Evolutionary conservation across 1,140 invertebrate genomes (phyloP).

Genomic region (Nasonia longicornis): DNA sequence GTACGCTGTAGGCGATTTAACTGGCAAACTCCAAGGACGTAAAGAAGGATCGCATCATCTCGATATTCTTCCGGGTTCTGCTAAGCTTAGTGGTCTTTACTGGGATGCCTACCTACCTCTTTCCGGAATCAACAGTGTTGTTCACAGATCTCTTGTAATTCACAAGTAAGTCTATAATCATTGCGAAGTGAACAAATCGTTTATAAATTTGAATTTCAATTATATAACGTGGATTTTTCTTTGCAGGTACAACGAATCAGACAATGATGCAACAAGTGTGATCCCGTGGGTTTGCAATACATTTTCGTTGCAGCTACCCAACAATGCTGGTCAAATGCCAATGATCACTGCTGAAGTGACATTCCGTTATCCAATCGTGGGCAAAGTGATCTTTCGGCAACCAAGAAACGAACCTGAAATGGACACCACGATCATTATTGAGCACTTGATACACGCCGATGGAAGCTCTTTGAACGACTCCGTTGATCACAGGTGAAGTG

Average conservation of each 20-base stretch:
- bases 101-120: conserved; percentile 90
- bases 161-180: conserved; percentile 73
- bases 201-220: neutral
- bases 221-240: neutral
- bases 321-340: conserved; percentile 77
- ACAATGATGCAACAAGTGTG: conserved; percentile 62
- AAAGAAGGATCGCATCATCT: conserved; percentile 78
- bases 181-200: neutral
- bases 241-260: conserved; percentile 65
- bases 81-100: conserved; percentile 78
- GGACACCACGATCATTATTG: conserved; percentile 84
- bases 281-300: conserved; percentile 79
- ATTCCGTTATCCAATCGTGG: conserved; percentile 89
- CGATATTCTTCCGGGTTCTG: conserved; percentile 76
- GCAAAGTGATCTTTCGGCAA: conserved; percentile 88
- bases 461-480: conserved; percentile 85
- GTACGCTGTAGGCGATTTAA: conserved; percentile 89
- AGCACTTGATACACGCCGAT: conserved; percentile 88
- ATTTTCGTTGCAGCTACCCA: conserved; percentile 74
- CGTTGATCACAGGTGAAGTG: conserved; percentile 76
- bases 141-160: conserved; percentile 86
- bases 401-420: conserved; percentile 80
- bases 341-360: conserved; percentile 81
- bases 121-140: conserved; percentile 82
- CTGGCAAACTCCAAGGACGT: conserved; percentile 85